Evolutionary conservation across 1,140 invertebrate species (phyloP).

Genomic region (Andrena cerasifolii): DNA sequence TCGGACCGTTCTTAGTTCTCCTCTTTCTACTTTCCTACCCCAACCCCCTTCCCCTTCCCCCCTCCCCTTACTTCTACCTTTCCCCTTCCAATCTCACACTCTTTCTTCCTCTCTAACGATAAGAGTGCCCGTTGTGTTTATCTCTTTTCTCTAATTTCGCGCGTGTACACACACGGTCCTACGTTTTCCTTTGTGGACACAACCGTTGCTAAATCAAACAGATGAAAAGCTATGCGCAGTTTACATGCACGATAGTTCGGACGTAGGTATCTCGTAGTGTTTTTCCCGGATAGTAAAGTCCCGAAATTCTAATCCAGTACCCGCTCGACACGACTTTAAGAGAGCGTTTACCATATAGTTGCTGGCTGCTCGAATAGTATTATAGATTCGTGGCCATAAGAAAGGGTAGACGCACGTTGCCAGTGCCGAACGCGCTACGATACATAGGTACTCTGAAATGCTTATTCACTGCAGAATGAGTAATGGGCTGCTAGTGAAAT

Average conservation of each 20-base stretch:
- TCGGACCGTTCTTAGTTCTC: conserved; percentile 40
- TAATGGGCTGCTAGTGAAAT: conserved; percentile 81
- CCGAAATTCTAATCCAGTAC: no score
- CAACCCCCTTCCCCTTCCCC: neutral
- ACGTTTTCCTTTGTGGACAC: no score
- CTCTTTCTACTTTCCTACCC: conserved; percentile 28
- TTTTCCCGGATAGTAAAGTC: no score
- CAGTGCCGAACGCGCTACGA: conserved; percentile 1
- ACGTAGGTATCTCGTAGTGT: no score
- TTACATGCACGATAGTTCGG: no score
- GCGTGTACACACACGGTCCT: neutral
- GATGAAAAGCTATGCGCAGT: no score
- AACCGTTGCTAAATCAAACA: no score
- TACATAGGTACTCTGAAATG: conserved; percentile 66
- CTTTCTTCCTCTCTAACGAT: no score
- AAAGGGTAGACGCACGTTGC: conserved; percentile 47
- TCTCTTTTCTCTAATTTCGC: neutral
- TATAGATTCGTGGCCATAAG: conserved; percentile 43
- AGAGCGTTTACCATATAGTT: neutral
- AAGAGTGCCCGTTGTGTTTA: neutral
- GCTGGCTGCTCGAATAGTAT: neutral
- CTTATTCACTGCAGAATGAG: conserved; percentile 81
- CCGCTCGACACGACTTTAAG: no score
- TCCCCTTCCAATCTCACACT: no score
- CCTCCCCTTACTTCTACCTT: neutral